These are phyloP conservation scores for Metaphire vulgaris DNA, from an alignment of 1,140 invertebrate genomes.

Conservation along the genomic window DNA sequence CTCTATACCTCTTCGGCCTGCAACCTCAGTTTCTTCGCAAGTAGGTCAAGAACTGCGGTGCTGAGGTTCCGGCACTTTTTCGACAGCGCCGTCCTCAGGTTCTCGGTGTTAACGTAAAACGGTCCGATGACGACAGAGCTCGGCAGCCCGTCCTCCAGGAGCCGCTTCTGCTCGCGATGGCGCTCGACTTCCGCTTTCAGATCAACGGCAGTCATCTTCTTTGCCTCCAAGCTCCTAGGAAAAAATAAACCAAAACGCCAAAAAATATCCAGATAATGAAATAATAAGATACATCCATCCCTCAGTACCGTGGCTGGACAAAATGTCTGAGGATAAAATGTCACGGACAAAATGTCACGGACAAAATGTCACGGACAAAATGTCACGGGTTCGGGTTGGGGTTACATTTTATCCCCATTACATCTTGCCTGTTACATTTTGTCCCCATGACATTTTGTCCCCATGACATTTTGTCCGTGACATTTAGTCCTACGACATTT, in stretches of 20 bases:
- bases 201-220: constrained; percentile 45
- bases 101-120: constrained; percentile 60
- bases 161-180: constrained; percentile 47
- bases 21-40: constrained; percentile 52
- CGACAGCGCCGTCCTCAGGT: constrained; percentile 54
- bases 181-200: constrained; percentile 51
- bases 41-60: constrained; percentile 60
- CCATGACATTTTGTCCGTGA: too few species aligned
- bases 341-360: too few species aligned
- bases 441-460: too few species aligned
- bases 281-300: too few species aligned
- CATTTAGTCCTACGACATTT: too few species aligned
- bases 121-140: constrained; percentile 64
- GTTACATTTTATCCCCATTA: too few species aligned
- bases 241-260: neutral
- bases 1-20: constrained; percentile 51
- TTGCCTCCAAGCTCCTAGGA: constrained; percentile 45
- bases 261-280: too few species aligned
- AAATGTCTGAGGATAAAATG: too few species aligned
- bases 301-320: too few species aligned
- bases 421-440: too few species aligned
- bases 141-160: constrained; percentile 49
- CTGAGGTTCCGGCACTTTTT: constrained; percentile 61
- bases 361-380: too few species aligned
- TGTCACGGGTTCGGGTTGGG: too few species aligned